phyloP scores from a whole-genome alignment of 2,113 vertebrate species.

The Oncorhynchus nerka region DNA sequence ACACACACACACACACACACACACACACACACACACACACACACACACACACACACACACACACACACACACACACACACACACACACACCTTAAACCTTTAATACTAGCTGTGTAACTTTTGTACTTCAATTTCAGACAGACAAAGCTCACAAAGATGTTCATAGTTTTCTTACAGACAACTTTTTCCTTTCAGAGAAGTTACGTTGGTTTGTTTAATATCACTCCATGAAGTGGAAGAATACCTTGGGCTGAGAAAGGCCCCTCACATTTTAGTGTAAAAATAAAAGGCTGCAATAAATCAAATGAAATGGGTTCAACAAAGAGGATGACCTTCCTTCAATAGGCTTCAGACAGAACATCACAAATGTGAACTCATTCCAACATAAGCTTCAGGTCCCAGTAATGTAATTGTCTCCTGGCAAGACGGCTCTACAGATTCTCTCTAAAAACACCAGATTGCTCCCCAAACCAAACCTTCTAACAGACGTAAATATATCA shows the following conservation, averaged over 20 bases:
- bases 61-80: too few species aligned
- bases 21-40: too few species aligned
- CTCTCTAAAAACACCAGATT: constrained; percentile 30
- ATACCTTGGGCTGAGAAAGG: constrained; percentile 28
- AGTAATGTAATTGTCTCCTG: constrained; percentile 58
- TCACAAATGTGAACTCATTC: constrained; percentile 52
- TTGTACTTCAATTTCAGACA: constrained; percentile 10
- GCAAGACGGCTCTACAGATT: constrained; percentile 53
- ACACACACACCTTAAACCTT: too few species aligned
- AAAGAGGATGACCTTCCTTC: constrained; percentile 45
- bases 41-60: too few species aligned
- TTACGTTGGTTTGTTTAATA: not conserved
- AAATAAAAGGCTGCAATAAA: constrained; percentile 48
- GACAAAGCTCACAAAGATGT: not conserved
- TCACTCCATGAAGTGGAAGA: constrained; percentile 14
- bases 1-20: constrained; percentile 29
- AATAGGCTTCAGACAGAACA: constrained; percentile 53
- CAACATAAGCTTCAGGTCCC: constrained; percentile 54
- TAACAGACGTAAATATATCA: constrained; percentile 12
- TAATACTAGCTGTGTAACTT: not conserved
- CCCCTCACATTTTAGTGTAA: constrained; percentile 35
- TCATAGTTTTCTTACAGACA: not conserved
- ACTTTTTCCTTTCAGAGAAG: constrained; percentile 9
- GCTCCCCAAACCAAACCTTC: constrained; percentile 44
- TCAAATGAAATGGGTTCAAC: constrained; percentile 58